Base-by-base conservation (phyloP, 2,888 invertebrate species). In the Palloptera scutellata region DNA sequence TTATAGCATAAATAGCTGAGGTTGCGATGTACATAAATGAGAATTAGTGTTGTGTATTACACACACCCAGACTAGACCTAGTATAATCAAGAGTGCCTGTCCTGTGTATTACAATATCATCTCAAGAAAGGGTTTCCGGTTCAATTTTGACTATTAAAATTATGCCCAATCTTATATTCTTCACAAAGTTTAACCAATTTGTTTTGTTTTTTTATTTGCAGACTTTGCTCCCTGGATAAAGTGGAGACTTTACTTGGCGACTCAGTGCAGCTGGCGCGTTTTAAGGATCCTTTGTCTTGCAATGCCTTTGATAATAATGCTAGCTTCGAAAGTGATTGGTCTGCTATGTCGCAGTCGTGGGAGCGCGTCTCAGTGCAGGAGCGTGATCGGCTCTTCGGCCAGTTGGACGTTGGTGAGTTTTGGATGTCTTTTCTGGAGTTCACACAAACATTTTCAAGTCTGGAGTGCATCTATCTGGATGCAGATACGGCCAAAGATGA, bases 371-470 rank as follows among this genome's bases (percentile, higher is more conserved):
- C 91, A 0, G 87, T 89, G 0, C 88, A 89, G 68, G 94, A 94
- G 80, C 88, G 91, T 60, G 92, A 93, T 70, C 88, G 93, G 54
- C 84, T 93, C 1, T 84, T 89, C 20, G 88, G 91, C 61, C 89
- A 89, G 73, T 86, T 91, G 73, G 88, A 88, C 11, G 89, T 90
- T 67, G 91, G 91, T 64, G 93, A 93, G 78, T 92, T 93, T 81
- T 93, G 93, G 90, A 93, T 96, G 87, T 89, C 92, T 0, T 94
- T 92, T 80, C 86, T 89, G 12, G 95, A 95, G 78, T 94, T 96
- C 79, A 89, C 92, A 66, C 90, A 92, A 76, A 90, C 92, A 0
- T 96, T 95, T 83, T 91, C 91, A 4, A 90, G 92, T 74, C 84
- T 96, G 74, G 95, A 96, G 86, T 89, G 93, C 41, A 92, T 95